phyloP scores from a whole-genome alignment of 2,888 invertebrate species.

The Apomyelois bistriatella region DNA sequence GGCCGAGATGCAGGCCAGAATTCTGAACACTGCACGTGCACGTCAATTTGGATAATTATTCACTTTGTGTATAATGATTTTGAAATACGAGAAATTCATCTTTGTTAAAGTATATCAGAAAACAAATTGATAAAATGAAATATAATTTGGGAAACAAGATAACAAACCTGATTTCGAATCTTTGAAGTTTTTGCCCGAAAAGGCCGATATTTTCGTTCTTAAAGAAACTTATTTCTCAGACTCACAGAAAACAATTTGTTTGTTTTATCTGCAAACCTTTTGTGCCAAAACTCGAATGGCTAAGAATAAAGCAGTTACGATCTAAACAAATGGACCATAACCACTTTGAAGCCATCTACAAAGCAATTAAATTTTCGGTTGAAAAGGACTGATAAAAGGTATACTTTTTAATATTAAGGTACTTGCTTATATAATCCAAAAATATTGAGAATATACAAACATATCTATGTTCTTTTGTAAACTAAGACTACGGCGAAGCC shows the following conservation, averaged over 20 bases:
- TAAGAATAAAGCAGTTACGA: conserved; percentile 57
- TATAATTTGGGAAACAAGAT: background rate
- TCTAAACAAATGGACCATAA: conserved; percentile 59
- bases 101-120: background rate
- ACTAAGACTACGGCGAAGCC: too few species aligned
- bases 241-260: conserved; percentile 51
- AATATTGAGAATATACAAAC: too few species aligned
- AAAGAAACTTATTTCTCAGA: conserved; percentile 45
- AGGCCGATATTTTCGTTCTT: conserved; percentile 35
- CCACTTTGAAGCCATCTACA: conserved; percentile 40
- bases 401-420: conserved; percentile 16
- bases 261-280: conserved; percentile 61
- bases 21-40: too few species aligned
- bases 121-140: background rate
- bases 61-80: too few species aligned
- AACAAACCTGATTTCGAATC: background rate
- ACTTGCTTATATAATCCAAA: too few species aligned
- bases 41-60: too few species aligned
- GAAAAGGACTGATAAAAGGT: conserved; percentile 24
- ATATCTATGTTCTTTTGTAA: too few species aligned
- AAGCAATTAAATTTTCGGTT: conserved; percentile 45
- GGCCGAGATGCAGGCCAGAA: too few species aligned
- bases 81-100: too few species aligned
- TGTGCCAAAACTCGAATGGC: conserved; percentile 49
- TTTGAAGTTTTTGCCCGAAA: conserved; percentile 32